Conservation (phyloP, 2,888 invertebrate species). For the Lasius fuliginosus region DNA sequence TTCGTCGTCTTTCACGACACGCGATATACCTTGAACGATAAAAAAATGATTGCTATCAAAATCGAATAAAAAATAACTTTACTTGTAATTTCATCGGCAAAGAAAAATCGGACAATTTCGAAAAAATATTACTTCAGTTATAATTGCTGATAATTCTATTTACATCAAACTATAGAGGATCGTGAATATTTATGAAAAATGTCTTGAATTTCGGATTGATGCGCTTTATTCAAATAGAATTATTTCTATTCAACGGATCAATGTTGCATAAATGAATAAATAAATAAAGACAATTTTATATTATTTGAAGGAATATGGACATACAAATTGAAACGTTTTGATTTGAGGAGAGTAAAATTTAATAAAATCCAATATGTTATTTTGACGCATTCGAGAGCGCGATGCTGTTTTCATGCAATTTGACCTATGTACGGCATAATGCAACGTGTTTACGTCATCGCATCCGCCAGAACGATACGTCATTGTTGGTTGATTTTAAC, state of each 20-base stretch:
- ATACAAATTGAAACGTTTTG: neutral
- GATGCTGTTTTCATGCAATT: slow-evolving; percentile 18
- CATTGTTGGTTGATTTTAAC: slow-evolving; percentile 8
- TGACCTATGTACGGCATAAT: neutral
- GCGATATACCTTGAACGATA: slow-evolving; percentile 30
- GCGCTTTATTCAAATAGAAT: neutral
- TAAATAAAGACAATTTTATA: slow-evolving; percentile 1
- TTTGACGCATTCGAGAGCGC: neutral
- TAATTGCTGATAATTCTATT: neutral
- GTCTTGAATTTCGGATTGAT: neutral
- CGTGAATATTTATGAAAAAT: neutral
- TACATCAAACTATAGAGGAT: neutral
- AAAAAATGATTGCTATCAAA: neutral
- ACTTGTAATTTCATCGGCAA: neutral
- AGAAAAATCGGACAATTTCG: neutral
- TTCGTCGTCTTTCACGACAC: slow-evolving; percentile 4
- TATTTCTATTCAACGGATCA: neutral
- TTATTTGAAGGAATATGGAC: neutral
- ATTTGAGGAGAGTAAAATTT: neutral
- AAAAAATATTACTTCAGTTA: too few species aligned
- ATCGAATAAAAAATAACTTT: neutral
- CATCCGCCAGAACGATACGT: neutral
- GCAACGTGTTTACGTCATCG: neutral
- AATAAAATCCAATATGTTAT: slow-evolving; percentile 27
- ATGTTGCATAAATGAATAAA: neutral